phyloP scores from a whole-genome alignment of 2,113 vertebrate genomes.

The Electrona antarctica region DNA sequence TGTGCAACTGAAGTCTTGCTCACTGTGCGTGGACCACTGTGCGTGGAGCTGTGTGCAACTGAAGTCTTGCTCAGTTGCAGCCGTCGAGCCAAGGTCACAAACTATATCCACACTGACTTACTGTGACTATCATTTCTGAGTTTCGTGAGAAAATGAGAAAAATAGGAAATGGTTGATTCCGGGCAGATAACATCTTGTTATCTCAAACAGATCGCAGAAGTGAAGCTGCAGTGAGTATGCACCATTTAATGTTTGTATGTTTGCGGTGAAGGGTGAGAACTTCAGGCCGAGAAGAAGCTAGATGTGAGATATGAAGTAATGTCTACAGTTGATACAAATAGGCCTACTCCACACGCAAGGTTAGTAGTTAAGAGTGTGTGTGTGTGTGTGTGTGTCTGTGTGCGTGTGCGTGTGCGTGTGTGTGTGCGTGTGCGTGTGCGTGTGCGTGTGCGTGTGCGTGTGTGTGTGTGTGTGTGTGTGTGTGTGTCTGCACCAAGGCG shows the following conservation, averaged over 20 bases:
- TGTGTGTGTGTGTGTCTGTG: background rate
- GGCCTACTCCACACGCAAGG: too few species aligned
- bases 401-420: background rate
- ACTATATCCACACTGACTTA: background rate
- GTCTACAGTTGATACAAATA: background rate
- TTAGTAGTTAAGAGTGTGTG: background rate
- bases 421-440: background rate
- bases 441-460: background rate
- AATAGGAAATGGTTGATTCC: slow-evolving; percentile 42
- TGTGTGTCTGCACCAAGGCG: slow-evolving; percentile 83
- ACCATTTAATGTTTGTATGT: slow-evolving; percentile 18
- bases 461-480: background rate
- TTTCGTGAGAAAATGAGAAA: background rate
- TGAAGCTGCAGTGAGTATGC: slow-evolving; percentile 11
- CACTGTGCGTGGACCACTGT: too few species aligned
- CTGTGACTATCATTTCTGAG: background rate
- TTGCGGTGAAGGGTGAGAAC: background rate
- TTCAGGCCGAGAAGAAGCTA: background rate
- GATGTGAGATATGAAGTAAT: background rate
- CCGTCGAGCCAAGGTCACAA: background rate
- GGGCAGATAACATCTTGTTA: slow-evolving; percentile 45
- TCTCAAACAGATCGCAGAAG: slow-evolving; percentile 59
- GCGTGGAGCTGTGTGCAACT: too few species aligned
- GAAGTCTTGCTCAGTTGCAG: too few species aligned
- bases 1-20: too few species aligned